Base-by-base conservation (phyloP, 2,888 invertebrate genomes). In the Spodoptera exigua region DNA sequence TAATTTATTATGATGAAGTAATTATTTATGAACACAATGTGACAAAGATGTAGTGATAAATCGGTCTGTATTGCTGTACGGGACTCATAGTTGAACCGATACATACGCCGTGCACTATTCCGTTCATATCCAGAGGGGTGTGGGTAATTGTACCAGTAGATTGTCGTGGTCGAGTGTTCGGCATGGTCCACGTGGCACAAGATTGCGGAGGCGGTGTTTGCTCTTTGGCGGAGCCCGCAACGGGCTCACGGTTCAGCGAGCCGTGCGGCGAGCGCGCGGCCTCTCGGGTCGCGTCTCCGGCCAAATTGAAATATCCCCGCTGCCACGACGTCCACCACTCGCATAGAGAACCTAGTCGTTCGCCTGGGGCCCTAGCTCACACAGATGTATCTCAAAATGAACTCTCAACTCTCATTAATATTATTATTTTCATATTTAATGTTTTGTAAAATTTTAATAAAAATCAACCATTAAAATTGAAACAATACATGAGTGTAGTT, bases 231-330 rank as follows among this genome's bases (percentile, higher is more conserved):
- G 82, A 88, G 89, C 87, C 89, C 91, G 88, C 91, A 89, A 86
- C 90, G 89, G 89, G 88, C 88, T 92, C 87, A 86, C 93, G 92
- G 93, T 89, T 92, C 93, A 93, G 91, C 92, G 93, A 92, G 89
- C 92, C 93, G 93, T 88, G 86, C 83, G 81, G 85, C 85, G 84
- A 85, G 88, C 86, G 89, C 88, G 85, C 88, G 87, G 90, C 90
- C 92, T 92, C 92, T 88, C 88, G 91, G 91, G 90, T 90, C 92
- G 90, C 90, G 89, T 93, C 93, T 90, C 89, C 85, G 85, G 86
- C 92, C 88, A 94, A 94, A 93, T 94, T 94, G 93, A 94, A 94
- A 94, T 94, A 93, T 92, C 91, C 89, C 86, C 87, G 87, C 87
- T 84, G 81, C 84, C 81, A 74, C 80, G 83, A 81, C 84, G 85